These are phyloP conservation scores for Belgica antarctica DNA, from an alignment of 2,888 invertebrate species.

Conservation along the genomic window DNA sequence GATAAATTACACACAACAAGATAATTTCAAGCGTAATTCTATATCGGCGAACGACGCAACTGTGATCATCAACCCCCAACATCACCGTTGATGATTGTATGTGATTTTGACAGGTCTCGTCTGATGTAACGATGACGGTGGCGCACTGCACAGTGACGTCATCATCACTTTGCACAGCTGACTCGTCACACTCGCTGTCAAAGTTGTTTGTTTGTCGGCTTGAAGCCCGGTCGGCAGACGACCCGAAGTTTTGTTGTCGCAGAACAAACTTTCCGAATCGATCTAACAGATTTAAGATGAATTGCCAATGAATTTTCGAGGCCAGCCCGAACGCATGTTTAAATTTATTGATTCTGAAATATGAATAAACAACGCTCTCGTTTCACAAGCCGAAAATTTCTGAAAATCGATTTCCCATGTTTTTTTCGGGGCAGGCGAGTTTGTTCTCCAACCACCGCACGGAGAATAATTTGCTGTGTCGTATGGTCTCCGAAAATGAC, in stretches of 20 bases:
- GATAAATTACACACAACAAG: not conserved
- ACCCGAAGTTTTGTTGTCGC: not conserved
- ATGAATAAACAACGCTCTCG: slow-evolving; percentile 18
- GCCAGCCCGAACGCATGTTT: slow-evolving; percentile 33
- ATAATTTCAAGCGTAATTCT: not conserved
- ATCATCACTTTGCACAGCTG: not conserved
- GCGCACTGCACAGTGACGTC: not conserved
- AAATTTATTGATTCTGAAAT: slow-evolving; percentile 37
- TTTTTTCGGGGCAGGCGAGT: too few species aligned
- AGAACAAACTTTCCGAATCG: not conserved
- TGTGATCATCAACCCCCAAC: not conserved
- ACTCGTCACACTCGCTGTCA: not conserved
- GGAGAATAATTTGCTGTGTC: not conserved
- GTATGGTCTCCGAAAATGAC: slow-evolving; percentile 8
- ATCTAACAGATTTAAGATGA: not conserved
- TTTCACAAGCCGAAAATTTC: not conserved
- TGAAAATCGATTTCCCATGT: slow-evolving; percentile 28
- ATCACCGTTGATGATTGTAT: slow-evolving; percentile 1
- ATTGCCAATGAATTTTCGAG: not conserved
- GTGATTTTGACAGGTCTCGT: slow-evolving; percentile 27
- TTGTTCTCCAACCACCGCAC: too few species aligned
- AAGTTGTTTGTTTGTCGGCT: not conserved
- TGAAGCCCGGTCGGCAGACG: not conserved
- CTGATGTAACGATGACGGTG: slow-evolving; percentile 13
- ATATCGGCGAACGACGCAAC: not conserved